Percentiles rank a stretch among this genome's conserved stretches.
Evolutionary conservation across 2,797 vertebrate genomes (phyloP).

Genomic region (Sparidentex hasta): DNA sequence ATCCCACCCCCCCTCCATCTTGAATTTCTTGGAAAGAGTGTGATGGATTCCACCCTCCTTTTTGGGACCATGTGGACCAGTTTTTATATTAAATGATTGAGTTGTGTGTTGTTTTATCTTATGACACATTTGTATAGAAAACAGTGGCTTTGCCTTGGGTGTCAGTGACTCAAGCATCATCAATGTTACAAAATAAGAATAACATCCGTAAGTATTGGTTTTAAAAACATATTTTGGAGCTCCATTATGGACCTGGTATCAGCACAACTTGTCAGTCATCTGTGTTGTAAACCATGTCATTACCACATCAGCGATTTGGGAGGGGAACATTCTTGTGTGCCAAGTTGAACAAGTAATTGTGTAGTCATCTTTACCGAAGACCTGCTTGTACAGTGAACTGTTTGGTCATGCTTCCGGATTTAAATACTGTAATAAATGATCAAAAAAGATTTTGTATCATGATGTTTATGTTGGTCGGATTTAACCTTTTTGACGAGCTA

Average conservation of each 20-base stretch:
- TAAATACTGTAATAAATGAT: constrained; percentile 78
- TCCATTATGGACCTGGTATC: constrained; percentile 49
- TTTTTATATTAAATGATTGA: constrained; percentile 73
- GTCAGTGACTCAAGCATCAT: constrained; percentile 43
- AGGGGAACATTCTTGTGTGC: constrained; percentile 75
- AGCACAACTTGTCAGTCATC: constrained; percentile 48
- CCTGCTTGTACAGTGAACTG: constrained; percentile 76
- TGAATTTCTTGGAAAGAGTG: constrained; percentile 48
- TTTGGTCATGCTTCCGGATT: constrained; percentile 74
- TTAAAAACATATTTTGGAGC: constrained; percentile 37
- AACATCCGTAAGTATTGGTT: constrained; percentile 39
- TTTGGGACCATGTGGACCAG: constrained; percentile 69
- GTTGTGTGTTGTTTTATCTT: constrained; percentile 75
- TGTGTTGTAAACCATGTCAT: constrained; percentile 56
- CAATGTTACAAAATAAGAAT: constrained; percentile 40
- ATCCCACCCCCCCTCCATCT: constrained; percentile 16
- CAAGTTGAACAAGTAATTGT: constrained; percentile 73
- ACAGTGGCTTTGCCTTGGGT: constrained; percentile 27
- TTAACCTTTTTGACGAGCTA: neutral
- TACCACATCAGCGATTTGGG: constrained; percentile 58
- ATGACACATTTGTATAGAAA: constrained; percentile 68
- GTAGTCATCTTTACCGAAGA: constrained; percentile 64
- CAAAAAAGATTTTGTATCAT: constrained; percentile 36
- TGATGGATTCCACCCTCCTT: constrained; percentile 68
- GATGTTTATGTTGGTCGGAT: neutral